A percentile compares a stretch with the other conserved stretches of the same genome.
phyloP scores from a whole-genome alignment of 1,140 invertebrate species.

The Anadara kagoshimensis region DNA sequence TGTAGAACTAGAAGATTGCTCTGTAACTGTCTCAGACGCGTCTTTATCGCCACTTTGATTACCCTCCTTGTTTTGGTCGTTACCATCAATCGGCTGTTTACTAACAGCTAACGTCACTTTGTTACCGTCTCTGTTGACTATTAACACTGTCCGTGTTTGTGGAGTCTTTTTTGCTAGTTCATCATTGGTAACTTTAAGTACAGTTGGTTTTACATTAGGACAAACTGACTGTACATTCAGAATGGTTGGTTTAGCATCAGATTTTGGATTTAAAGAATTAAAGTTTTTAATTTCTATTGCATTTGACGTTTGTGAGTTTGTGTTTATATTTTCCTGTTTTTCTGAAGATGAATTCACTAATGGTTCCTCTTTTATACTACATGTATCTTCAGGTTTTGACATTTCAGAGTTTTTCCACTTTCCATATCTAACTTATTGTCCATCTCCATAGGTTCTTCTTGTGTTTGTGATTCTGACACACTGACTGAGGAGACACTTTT shows the following conservation, averaged over 20 bases:
- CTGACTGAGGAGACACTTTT: conserved; percentile 14
- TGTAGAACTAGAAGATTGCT: conserved; percentile 7
- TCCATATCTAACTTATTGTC: not conserved
- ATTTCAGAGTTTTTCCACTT: not conserved
- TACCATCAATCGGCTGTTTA: conserved; percentile 45
- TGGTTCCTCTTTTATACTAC: not conserved
- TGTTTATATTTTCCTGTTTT: conserved; percentile 1
- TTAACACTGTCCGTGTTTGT: conserved; percentile 59
- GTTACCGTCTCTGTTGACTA: conserved; percentile 64
- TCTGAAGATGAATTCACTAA: not conserved
- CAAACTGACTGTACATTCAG: conserved; percentile 55
- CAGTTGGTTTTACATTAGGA: conserved; percentile 51
- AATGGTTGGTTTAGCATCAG: conserved; percentile 36
- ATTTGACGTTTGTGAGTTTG: no score
- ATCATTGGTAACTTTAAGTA: conserved; percentile 8
- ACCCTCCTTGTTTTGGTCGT: conserved; percentile 22
- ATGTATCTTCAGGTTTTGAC: conserved; percentile 6
- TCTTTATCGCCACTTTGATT: conserved; percentile 8
- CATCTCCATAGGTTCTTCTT: conserved; percentile 1
- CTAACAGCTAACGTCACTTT: conserved; percentile 65
- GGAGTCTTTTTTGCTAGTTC: conserved; percentile 22
- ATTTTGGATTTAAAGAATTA: no score
- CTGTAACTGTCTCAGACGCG: no score
- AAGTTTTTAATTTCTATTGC: not conserved
- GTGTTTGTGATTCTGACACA: not conserved